Evolutionary conservation across 2,888 invertebrate species (phyloP).

Genomic region (Scaptomyza polygonia): DNA sequence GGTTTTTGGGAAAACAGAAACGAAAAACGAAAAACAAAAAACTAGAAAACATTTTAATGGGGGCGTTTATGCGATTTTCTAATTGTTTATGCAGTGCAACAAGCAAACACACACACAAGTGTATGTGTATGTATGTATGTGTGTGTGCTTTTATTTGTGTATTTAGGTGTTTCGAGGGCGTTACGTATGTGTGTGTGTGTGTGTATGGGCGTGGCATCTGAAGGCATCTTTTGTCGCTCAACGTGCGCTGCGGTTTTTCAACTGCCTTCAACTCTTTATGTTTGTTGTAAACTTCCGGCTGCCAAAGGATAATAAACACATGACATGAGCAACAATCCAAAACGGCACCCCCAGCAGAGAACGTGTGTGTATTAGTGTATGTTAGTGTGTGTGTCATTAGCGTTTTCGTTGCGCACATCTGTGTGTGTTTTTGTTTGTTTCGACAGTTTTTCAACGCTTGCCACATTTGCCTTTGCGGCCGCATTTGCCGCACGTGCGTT

Average conservation of each 20-base stretch:
- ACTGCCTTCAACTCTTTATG: slow-evolving; percentile 31
- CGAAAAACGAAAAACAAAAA: slow-evolving; percentile 35
- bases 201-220: slow-evolving; percentile 44
- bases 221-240: slow-evolving; percentile 52
- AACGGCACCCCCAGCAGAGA: slow-evolving; percentile 53
- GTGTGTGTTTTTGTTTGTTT: slow-evolving; percentile 5
- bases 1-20: slow-evolving; percentile 31
- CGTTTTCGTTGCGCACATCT: slow-evolving; percentile 64
- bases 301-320: slow-evolving; percentile 76
- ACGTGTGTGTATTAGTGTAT: background rate
- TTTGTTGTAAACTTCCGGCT: slow-evolving; percentile 71
- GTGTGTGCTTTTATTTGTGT: background rate
- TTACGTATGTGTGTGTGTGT: too few species aligned
- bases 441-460: slow-evolving; percentile 43
- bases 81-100: slow-evolving; percentile 66
- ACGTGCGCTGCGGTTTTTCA: slow-evolving; percentile 54
- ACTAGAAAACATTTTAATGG: slow-evolving; percentile 55
- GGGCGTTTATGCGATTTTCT: slow-evolving; percentile 73
- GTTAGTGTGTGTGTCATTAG: slow-evolving; percentile 51
- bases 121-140: background rate
- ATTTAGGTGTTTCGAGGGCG: too few species aligned
- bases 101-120: slow-evolving; percentile 29
- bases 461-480: slow-evolving; percentile 48
- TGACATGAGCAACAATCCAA: slow-evolving; percentile 32
- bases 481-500: slow-evolving; percentile 59